Evolutionary conservation across 1,140 invertebrate species (phyloP), one percentile per base, ranked within the genome.

Genomic region (Hylaeus volcanicus): DNA sequence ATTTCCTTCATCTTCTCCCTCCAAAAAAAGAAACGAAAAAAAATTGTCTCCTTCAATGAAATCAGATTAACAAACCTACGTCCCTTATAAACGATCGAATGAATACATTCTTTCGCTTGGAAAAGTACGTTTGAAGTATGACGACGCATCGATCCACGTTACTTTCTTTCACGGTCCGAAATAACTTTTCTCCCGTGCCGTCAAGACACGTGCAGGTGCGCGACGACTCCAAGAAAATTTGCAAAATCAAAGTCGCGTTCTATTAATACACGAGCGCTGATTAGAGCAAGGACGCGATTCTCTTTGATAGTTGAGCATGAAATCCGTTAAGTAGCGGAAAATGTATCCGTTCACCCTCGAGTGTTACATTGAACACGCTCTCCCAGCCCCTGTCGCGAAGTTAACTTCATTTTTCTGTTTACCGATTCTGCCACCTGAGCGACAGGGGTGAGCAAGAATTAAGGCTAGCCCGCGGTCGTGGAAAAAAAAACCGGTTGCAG

Each of bases 271-370:
- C 26, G 26, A 26, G 65, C 64, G 73, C 70, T 88, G 84, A 91
- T 91, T 88, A 89, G 85, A 86, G 88, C 89, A 90, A 91, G 90
- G 89, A 87, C 90, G 84, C 66, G 53, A 70, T 82, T 26, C 81
- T 78, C 91, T 91, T 91, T 91, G 91, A 91, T 69, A 85, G 79
- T 79, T 82, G 84, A 86, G 88, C 89, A 89, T 90, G 76, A 91
- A 91, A 90, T 90, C 85, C 85, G 79, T 87, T 91, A 91, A 91
- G 86, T 90, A 90, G 90, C 87, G 91, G 89, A 90, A 91, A 91
- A 91, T 91, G 83, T 91, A 88, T 87, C 78, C 78, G 81, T 89
- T 89, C 90, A 89, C 76, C 85, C 88, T 89, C 85, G 77, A 86
- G 83, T 87, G 78, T 70, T 63, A 75, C 74, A 70, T n/a, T 70